Base-by-base conservation (phyloP, 2,888 invertebrate species). In the Elegia similella region DNA sequence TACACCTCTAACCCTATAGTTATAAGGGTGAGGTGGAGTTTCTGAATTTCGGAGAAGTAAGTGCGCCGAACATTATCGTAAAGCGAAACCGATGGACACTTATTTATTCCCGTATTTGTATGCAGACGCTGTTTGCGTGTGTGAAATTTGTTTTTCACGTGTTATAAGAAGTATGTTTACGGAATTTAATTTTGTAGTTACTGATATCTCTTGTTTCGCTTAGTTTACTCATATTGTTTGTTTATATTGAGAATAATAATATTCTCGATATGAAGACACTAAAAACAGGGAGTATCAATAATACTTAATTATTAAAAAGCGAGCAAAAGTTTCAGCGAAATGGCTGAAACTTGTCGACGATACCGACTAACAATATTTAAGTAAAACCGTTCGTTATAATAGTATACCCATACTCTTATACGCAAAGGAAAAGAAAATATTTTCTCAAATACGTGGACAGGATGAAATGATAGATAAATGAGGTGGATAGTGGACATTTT, bases 1-100 rank as follows among this genome's bases (percentile, higher is more conserved):
- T 44, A 44, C 29, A 32, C 16, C 29, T 44, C 12, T 54, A 43
- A 43, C 10, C 13, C n/a, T 8, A 12, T 32, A 16, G 54, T 30
- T 6, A 17, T 55, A 55, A 46, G 30, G 13, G 13, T 16, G 10
- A 44, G 15, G 32, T 43, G 10, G 42, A 13, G 30, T 30, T 15
- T 7, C 30, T 12, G 38, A 52, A 52, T 42, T 52, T 42, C n/a
- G 12, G 32, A 17, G 16, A 52, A 38, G 54, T 55, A 52, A 52
- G 54, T 55, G 15, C 12, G 30, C 12, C 15, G 32, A 13, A 64
- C 57, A 62, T 66, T 64, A 63, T 62, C 65, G 64, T 63, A 60
- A 63, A 66, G 57, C 59, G 65, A 62, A 62, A 62, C 62, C 62
- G 57, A 62, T 60, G 63, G 62, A 66, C 61, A 64, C 55, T 65